These are phyloP conservation scores for Eueremaeus valkanovi DNA, from an alignment of 2,888 invertebrate genomes.

Conservation along the genomic window DNA sequence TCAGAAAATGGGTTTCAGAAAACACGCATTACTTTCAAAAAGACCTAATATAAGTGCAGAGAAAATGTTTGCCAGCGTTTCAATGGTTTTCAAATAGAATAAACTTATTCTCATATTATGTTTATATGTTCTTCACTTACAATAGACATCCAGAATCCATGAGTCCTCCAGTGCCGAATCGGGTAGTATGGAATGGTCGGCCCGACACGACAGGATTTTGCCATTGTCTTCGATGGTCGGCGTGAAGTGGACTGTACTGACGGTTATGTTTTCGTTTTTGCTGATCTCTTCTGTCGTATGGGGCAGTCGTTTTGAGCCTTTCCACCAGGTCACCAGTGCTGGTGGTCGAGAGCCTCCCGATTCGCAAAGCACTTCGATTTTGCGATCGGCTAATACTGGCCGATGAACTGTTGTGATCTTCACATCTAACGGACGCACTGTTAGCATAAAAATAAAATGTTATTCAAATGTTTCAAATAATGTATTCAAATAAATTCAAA, in stretches of 20 bases:
- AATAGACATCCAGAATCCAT: slow-evolving; percentile 46
- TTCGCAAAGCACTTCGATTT: slow-evolving; percentile 45
- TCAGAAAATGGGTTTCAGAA: too few species aligned
- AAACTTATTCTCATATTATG: too few species aligned
- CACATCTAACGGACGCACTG: slow-evolving; percentile 47
- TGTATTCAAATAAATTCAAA: too few species aligned
- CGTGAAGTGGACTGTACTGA: slow-evolving; percentile 44
- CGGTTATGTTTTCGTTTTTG: slow-evolving; percentile 45
- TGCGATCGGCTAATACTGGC: slow-evolving; percentile 43
- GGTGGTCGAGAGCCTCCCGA: slow-evolving; percentile 46
- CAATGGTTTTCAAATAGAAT: too few species aligned
- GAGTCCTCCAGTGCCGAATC: slow-evolving; percentile 46
- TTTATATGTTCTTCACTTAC: too few species aligned
- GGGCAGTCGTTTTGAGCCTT: slow-evolving; percentile 34
- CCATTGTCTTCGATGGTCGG: slow-evolving; percentile 46
- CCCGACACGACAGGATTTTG: slow-evolving; percentile 45
- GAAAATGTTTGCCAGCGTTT: too few species aligned
- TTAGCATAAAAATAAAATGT: background rate
- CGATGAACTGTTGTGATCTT: slow-evolving; percentile 44
- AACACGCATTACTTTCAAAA: too few species aligned
- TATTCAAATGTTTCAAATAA: background rate
- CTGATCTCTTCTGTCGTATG: slow-evolving; percentile 44
- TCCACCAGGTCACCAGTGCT: slow-evolving; percentile 47
- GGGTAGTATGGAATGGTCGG: slow-evolving; percentile 46
- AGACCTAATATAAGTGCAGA: too few species aligned